These are phyloP conservation scores for Dermatemys mawii DNA, from an alignment of 2,113 vertebrate genomes.

Conservation along the genomic window DNA sequence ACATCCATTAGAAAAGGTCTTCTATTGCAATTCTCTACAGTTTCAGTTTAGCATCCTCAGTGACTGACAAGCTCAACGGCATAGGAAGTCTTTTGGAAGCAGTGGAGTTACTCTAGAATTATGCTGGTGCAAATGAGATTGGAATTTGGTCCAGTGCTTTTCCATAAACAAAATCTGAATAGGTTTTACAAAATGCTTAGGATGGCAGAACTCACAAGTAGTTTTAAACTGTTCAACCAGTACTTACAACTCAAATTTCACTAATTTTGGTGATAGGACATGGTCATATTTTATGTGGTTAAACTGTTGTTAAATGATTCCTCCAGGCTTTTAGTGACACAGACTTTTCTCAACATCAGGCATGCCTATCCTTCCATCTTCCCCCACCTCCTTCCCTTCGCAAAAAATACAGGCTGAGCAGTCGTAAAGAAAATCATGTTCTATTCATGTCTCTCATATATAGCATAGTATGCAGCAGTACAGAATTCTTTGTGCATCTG, in stretches of 20 bases:
- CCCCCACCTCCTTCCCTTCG: background rate
- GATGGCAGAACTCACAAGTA: background rate
- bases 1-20: background rate
- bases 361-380: background rate
- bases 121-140: background rate
- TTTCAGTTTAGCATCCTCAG: background rate
- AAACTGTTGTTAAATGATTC: background rate
- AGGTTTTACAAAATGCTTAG: background rate
- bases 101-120: background rate
- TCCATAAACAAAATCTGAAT: background rate
- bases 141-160: background rate
- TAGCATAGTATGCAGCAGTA: background rate
- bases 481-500: background rate
- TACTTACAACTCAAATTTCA: background rate
- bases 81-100: background rate
- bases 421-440: background rate
- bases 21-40: background rate
- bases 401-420: background rate
- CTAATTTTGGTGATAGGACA: background rate
- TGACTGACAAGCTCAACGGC: background rate
- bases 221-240: background rate
- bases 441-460: background rate
- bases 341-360: background rate
- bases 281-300: background rate
- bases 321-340: too few relatives aligned